phyloP scores from a whole-genome alignment of 2,888 invertebrate genomes.

The Cerastoderma edule region DNA sequence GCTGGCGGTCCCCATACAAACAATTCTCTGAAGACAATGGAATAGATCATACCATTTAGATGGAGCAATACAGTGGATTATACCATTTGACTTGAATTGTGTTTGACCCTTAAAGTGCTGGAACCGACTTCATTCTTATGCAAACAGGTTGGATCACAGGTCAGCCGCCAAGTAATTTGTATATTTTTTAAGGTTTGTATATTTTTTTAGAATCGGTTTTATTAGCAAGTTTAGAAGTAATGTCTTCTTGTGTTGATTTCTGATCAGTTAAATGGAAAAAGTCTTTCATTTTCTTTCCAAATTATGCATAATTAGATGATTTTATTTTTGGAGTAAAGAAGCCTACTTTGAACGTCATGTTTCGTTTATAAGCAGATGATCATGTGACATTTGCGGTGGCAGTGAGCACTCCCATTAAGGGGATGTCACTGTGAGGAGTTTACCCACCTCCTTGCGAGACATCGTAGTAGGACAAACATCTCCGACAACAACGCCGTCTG shows the following conservation, averaged over 20 bases:
- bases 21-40: slow-evolving; percentile 31
- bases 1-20: slow-evolving; percentile 36
- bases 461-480: slow-evolving; percentile 5
- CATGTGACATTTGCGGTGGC: too few species aligned
- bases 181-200: background rate
- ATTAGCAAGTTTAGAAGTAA: background rate
- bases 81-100: background rate
- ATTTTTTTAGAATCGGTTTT: background rate
- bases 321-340: background rate
- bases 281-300: background rate
- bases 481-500: background rate
- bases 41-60: background rate
- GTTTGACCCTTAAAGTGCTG: background rate
- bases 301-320: background rate
- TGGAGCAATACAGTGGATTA: background rate
- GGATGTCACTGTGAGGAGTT: background rate
- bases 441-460: background rate
- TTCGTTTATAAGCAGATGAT: too few species aligned
- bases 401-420: background rate
- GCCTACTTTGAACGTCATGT: too few species aligned
- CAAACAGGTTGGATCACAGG: background rate
- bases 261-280: background rate
- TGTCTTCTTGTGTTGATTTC: too few species aligned
- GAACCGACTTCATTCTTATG: background rate
- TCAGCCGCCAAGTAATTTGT: background rate